A percentile compares a stretch with the other conserved stretches of the same genome.
Conservation (phyloP, 2,797 vertebrate genomes). For the Crocodylus rhombifer region DNA sequence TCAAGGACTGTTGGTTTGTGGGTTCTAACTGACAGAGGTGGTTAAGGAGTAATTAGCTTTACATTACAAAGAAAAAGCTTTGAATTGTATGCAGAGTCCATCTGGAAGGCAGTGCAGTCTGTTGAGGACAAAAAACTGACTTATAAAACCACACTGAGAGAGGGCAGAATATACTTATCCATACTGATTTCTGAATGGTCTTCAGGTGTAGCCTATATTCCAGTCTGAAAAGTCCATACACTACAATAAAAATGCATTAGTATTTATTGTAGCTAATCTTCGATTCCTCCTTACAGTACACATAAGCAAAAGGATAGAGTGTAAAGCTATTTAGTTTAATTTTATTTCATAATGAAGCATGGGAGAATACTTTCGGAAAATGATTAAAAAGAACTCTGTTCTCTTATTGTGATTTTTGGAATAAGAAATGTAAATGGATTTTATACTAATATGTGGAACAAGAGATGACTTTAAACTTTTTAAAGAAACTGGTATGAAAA, state of each 20-base stretch:
- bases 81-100: neutral
- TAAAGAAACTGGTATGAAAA: slow-evolving; percentile 11
- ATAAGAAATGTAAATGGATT: slow-evolving; percentile 34
- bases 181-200: neutral
- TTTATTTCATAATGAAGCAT: neutral
- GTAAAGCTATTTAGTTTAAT: slow-evolving; percentile 17
- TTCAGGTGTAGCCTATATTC: neutral
- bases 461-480: neutral
- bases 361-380: neutral
- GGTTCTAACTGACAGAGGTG: neutral
- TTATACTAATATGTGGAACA: slow-evolving; percentile 9
- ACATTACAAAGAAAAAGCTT: neutral
- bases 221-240: neutral
- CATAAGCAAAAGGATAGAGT: neutral
- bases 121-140: accelerated
- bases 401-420: neutral
- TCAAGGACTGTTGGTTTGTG: neutral
- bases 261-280: neutral
- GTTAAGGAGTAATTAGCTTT: neutral
- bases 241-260: neutral
- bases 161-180: neutral
- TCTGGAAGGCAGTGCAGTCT: neutral
- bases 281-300: neutral
- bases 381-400: neutral
- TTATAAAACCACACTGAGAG: neutral